Base-by-base conservation (phyloP, 2,797 vertebrate genomes). In the Clarias platycephalus region DNA sequence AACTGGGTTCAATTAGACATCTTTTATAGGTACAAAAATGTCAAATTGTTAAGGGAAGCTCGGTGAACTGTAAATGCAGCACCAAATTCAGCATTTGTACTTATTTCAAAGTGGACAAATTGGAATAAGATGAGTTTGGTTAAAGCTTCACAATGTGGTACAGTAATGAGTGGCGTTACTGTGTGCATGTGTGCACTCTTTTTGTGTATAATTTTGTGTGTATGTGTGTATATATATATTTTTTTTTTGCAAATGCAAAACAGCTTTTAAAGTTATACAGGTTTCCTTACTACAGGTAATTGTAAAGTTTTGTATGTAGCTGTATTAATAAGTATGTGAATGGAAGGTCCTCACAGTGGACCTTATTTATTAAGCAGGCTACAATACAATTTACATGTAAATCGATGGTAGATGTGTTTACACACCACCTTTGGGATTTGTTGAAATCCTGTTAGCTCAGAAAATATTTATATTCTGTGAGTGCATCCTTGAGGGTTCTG, bases 71-170 rank as follows among this genome's bases (percentile, higher is more conserved):
- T 44, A 26, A 81, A 74, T 16, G 62, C n/a, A 63, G 18, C 70
- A 34, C 37, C 22, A 20, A 64, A 22, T 81, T n/a, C 26, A 18
- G 40, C 9, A 15, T 31, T 53, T 53, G 3, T 84, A 53, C 34
- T 80, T 63, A 53, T 63, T 80, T 84, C 44, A 57, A n/a, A 81
- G 70, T 67, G 78, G 68, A 40, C 74, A 67, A 40, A 67, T 9
- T 66, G 4, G 28, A 85, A 53, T 58, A 37, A 57, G 72, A 57
- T 44, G 37, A 20, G n/a, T 44, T 64, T 49, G 40, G 37, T 64
- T 80, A 64, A 80, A 82, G 55, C 37, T 44, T 60, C 20, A 13
- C 12, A 12, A 68, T 34, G 31, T 34, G 31, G 31, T 34, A 3
- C 1, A 31, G 18, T n/a, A 72, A 40, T 70, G 24, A 12, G 3